Evolutionary conservation across 2,888 invertebrate genomes (phyloP).

Genomic region (Schrankia costaestrigalis): DNA sequence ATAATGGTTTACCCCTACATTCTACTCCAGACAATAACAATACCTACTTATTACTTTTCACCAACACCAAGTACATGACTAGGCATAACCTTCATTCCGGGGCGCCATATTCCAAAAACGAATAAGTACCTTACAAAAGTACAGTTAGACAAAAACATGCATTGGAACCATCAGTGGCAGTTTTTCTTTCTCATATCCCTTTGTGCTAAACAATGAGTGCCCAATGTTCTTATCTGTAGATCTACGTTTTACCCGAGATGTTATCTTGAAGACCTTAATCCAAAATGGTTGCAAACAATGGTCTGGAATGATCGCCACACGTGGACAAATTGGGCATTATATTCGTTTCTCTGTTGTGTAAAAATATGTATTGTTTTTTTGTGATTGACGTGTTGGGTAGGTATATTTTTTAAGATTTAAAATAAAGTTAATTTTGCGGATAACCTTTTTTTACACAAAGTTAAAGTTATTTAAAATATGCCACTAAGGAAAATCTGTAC

Average conservation of each 20-base stretch:
- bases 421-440: too few species aligned
- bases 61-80: constrained; percentile 22
- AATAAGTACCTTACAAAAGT: constrained; percentile 33
- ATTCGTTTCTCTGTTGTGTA: constrained; percentile 28
- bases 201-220: constrained; percentile 50
- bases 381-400: too few species aligned
- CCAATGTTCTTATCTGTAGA: constrained; percentile 55
- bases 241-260: constrained; percentile 54
- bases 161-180: constrained; percentile 33
- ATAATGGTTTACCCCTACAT: too few species aligned
- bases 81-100: constrained; percentile 14
- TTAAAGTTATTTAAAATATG: too few species aligned
- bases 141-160: constrained; percentile 49
- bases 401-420: too few species aligned
- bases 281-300: constrained; percentile 56
- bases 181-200: constrained; percentile 44
- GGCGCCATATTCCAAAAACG: constrained; percentile 19
- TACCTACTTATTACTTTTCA: constrained; percentile 13
- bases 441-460: too few species aligned
- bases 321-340: constrained; percentile 69
- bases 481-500: too few species aligned
- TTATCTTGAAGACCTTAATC: constrained; percentile 59
- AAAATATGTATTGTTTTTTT: constrained; percentile 25
- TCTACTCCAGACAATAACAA: constrained; percentile 17
- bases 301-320: constrained; percentile 50